Evolutionary conservation across 2,888 invertebrate species (phyloP).

Genomic region (Drosophila limbata): DNA sequence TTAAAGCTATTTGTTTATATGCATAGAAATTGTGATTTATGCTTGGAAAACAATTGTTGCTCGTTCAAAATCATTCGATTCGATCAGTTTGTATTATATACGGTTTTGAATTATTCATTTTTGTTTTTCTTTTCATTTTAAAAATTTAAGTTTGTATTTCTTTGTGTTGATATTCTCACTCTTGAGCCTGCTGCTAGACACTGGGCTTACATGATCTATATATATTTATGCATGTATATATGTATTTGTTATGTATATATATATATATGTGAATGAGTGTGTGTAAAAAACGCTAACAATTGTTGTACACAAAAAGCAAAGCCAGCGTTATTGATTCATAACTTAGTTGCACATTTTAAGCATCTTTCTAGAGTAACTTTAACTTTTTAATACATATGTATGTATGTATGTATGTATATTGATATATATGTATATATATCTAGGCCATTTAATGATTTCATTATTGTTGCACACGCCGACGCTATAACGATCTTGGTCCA

Average conservation of each 20-base stretch:
- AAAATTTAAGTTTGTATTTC: constrained; percentile 46
- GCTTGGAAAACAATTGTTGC: constrained; percentile 72
- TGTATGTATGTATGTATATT: constrained; percentile 16
- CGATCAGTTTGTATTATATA: constrained; percentile 29
- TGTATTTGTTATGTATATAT: constrained; percentile 36
- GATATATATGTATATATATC: constrained; percentile 28
- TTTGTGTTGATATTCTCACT: constrained; percentile 68
- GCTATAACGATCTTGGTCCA: constrained; percentile 66
- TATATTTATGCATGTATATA: constrained; percentile 35
- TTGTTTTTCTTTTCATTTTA: constrained; percentile 20
- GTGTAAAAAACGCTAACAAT: constrained; percentile 70
- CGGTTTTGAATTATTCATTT: constrained; percentile 18
- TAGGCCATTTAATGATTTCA: constrained; percentile 56
- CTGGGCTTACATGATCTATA: constrained; percentile 69
- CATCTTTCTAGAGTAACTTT: constrained; percentile 73
- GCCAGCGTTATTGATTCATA: constrained; percentile 57
- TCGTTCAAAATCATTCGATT: constrained; percentile 40
- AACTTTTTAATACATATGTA: constrained; percentile 33
- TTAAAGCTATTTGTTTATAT: constrained; percentile 75
- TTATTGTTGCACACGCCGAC: constrained; percentile 57
- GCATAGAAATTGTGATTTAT: constrained; percentile 64
- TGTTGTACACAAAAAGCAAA: constrained; percentile 70
- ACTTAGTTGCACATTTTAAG: constrained; percentile 68
- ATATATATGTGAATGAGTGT: constrained; percentile 41
- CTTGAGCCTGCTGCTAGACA: constrained; percentile 76